Evolutionary conservation across 2,888 invertebrate genomes (phyloP), one percentile per base, ranked within the genome.

Genomic region (Pharmacophagus antenor): DNA sequence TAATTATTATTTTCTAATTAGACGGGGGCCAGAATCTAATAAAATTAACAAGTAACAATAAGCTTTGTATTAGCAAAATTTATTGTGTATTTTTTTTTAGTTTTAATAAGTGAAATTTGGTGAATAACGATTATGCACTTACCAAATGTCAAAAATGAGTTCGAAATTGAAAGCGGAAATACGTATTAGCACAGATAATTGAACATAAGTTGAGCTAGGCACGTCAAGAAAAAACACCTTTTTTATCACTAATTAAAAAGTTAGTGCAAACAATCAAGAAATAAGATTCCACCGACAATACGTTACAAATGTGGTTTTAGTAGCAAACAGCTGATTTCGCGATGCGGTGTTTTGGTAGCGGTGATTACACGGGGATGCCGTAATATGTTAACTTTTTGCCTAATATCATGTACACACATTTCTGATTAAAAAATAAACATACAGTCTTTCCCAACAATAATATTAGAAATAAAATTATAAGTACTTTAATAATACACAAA

Each of bases 271-370:
- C 8, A 6, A 31, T 12, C 15, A 31, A 31, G 10, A 31, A 15
- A 31, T 31, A 31, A 31, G 15, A 10, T 31, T 3, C 31, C 31
- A 31, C 15, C 15, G 12, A 31, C 31, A 46, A 20, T 12, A 46
- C 18, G 46, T 21, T 12, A 46, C 23, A 2, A 47, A 1, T n/a
- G 22, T 23, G 23, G 20, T 12, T 18, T 18, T 25, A 50, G 20
- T 61, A 52, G 56, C 60, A 61, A 56, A 56, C 56, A 61, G 61
- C 61, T 61, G 61, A 56, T 56, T 61, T 51, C 21, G 12, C n/a
- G 42, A 51, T 46, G 44, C 44, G 6, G 44, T 51, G 21, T 56
- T 51, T 51, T 49, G 22, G 18, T 48, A 18, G 53, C 21, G 51
- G 42, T 31, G 37, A 48, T 56, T 37, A 21, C 12, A 37, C 18